phyloP scores from a whole-genome alignment of 2,113 vertebrate species.

The Axis porcinus region DNA sequence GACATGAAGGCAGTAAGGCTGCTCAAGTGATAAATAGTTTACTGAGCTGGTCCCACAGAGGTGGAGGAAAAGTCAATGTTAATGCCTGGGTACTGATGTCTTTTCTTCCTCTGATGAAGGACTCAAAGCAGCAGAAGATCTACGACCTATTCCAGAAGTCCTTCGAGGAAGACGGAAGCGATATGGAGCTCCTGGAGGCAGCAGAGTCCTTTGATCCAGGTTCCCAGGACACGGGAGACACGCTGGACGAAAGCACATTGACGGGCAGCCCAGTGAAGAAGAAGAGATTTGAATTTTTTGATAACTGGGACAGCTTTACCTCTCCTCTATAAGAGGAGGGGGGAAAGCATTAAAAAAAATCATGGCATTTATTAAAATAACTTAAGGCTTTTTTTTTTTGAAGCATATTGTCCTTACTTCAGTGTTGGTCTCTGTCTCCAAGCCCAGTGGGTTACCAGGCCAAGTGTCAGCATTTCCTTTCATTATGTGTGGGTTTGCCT shows the following conservation, averaged over 20 bases:
- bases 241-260: not conserved
- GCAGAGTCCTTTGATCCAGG: constrained; percentile 74
- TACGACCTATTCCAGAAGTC: constrained; percentile 89
- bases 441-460: not conserved
- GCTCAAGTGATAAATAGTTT: not conserved
- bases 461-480: not conserved
- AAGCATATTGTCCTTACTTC: not conserved
- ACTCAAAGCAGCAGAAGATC: constrained; percentile 84
- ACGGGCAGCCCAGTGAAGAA: constrained; percentile 73
- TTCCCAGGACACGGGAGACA: constrained; percentile 15
- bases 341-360: not conserved
- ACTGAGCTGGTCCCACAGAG: not conserved
- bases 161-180: constrained; percentile 76
- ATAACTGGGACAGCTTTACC: constrained; percentile 72
- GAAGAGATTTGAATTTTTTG: constrained; percentile 73
- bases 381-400: not conserved
- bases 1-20: not conserved
- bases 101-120: constrained; percentile 72
- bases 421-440: not conserved
- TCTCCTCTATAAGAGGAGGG: constrained; percentile 29
- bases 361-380: constrained; percentile 20
- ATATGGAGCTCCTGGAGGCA: constrained; percentile 81
- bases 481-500: not conserved
- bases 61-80: not conserved
- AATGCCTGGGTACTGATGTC: not conserved